Evolutionary conservation across 2,888 invertebrate genomes (phyloP).

Genomic region (Polyommatus iphigenia): DNA sequence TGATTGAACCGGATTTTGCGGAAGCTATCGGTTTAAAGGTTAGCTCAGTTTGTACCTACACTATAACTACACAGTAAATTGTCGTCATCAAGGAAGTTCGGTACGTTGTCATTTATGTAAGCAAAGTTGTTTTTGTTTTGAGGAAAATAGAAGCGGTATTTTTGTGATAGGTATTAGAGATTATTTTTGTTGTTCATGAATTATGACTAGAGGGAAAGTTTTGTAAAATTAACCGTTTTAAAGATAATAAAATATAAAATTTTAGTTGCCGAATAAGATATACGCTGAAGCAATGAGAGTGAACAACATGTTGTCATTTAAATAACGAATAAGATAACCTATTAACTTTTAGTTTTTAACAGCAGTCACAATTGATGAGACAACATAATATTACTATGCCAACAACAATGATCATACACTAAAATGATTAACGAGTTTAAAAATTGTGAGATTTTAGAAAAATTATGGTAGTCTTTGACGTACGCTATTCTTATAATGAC

Average conservation of each 20-base stretch:
- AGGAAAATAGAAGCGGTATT: background rate
- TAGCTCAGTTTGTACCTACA: background rate
- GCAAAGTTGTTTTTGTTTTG: background rate
- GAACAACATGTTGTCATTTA: background rate
- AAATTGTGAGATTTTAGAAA: too few relatives aligned
- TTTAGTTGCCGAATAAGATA: background rate
- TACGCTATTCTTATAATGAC: too few relatives aligned
- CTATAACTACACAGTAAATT: background rate
- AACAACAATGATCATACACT: too few relatives aligned
- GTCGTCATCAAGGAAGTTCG: background rate
- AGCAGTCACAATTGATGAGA: background rate
- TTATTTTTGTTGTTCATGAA: too few relatives aligned
- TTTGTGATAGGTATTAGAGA: too few relatives aligned
- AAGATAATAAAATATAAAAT: too few relatives aligned
- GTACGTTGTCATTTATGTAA: background rate
- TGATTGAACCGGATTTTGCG: conserved; percentile 7
- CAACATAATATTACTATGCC: too few relatives aligned
- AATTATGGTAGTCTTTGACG: too few relatives aligned
- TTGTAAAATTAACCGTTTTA: too few relatives aligned
- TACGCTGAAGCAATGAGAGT: too few relatives aligned
- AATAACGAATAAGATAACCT: background rate
- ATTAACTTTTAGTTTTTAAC: background rate
- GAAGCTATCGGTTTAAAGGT: conserved; percentile 14
- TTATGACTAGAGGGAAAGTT: too few relatives aligned
- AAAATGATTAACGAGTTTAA: too few relatives aligned